Evolutionary conservation across 1,140 invertebrate species (phyloP).

Genomic region (Hestina assimilis): DNA sequence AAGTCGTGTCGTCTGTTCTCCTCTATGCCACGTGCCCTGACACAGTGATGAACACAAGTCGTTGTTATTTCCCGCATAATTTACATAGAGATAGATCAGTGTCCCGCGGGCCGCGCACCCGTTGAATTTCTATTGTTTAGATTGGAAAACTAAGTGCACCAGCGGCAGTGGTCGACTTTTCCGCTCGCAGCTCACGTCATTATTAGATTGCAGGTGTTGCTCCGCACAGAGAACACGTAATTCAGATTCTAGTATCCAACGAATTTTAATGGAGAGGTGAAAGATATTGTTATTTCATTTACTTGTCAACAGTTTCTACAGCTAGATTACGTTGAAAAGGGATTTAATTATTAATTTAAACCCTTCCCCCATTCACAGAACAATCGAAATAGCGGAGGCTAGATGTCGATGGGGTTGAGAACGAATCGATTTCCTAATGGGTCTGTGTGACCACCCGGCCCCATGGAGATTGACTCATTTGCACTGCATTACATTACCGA

Average conservation of each 20-base stretch:
- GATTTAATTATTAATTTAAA: constrained; percentile 47
- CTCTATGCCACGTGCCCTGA: constrained; percentile 45
- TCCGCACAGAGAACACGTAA: constrained; percentile 22
- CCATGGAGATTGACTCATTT: constrained; percentile 76
- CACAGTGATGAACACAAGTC: constrained; percentile 66
- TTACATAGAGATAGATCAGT: constrained; percentile 75
- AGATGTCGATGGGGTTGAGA: constrained; percentile 55
- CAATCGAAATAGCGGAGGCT: constrained; percentile 40
- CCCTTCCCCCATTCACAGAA: constrained; percentile 43
- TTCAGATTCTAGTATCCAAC: constrained; percentile 19
- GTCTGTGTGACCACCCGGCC: constrained; percentile 56
- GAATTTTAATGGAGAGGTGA: constrained; percentile 11
- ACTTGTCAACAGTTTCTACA: not conserved
- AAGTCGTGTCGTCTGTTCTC: not conserved
- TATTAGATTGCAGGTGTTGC: constrained; percentile 59
- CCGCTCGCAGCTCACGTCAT: constrained; percentile 53
- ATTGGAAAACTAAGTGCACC: constrained; percentile 75
- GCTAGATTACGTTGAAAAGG: constrained; percentile 24
- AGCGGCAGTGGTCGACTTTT: constrained; percentile 60
- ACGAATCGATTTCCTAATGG: constrained; percentile 75
- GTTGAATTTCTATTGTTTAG: constrained; percentile 78
- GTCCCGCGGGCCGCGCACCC: constrained; percentile 71
- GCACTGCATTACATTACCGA: constrained; percentile 77
- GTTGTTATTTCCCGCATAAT: constrained; percentile 72
- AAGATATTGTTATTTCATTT: not conserved